Base-by-base conservation (phyloP, 2,113 vertebrate species). In the Recurvirostra avosetta region DNA sequence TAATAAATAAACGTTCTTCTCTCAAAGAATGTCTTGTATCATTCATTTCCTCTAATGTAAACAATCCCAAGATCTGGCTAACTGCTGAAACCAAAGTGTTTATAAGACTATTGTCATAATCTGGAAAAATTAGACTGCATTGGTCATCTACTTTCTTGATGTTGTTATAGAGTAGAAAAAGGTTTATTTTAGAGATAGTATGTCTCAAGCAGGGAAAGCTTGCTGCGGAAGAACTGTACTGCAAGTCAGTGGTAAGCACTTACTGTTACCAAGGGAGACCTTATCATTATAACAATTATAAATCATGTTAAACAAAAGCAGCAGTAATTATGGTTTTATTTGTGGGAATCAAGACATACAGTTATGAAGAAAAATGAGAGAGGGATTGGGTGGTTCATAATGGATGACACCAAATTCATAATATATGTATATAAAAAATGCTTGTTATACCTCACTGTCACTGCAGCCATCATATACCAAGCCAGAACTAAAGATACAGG, bases 351-450 rank as follows among this genome's bases (percentile, higher is more conserved):
- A 74, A 87, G 94, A 50, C 40, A 23, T 40, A 50, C 2, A 14
- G 65, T 87, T 85, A 85, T 53, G 70, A 95, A 94, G 70, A 89
- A 87, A 96, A 96, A 95, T 71, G 81, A 92, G 61, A 53, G 74
- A 79, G n/a, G 29, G n/a, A 53, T 72, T 32, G 15, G n/a, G 41
- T 81, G 11, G 25, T 66, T 95, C 45, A 53, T 72, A 70, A 87
- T 70, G 58, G 58, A 82, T 94, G 83, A 68, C 52, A 65, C 6
- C 16, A 9, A 65, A 85, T 95, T 84, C 15, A 72, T 85, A 67
- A 81, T 75, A 17, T 17, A 63, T 52, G 34, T 17, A 9, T 53
- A 20, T n/a, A 68, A 68, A 77, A 80, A 89, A 34, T 75, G 20
- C 4, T 88, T 84, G 17, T 40, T 92, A 19, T 49, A 52, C 7